phyloP scores from a whole-genome alignment of 2,113 vertebrate species.

The Bubo scandiacus region DNA sequence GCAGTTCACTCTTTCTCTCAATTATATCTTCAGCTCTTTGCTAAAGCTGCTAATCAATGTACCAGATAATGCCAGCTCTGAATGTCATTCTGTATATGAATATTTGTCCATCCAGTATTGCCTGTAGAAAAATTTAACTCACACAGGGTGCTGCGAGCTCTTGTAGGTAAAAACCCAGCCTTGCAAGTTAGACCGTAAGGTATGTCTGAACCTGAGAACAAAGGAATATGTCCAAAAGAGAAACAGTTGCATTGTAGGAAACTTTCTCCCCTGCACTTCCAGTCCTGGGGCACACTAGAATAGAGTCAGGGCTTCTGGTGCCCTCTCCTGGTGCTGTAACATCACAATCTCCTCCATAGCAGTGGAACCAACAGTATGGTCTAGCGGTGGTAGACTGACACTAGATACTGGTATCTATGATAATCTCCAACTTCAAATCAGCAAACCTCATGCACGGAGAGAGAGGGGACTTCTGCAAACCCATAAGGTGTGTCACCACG shows the following conservation, averaged over 20 bases:
- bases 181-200: rapidly evolving
- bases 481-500: not conserved
- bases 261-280: not conserved
- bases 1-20: not conserved
- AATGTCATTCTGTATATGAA: not conserved
- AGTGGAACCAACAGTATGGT: rapidly evolving
- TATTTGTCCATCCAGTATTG: not conserved
- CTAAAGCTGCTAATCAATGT: not conserved
- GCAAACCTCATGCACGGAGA: not conserved
- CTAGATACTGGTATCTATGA: not conserved
- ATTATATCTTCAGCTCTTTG: not conserved
- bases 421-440: not conserved
- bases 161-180: rapidly evolving
- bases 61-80: not conserved
- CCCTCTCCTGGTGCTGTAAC: not conserved
- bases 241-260: rapidly evolving
- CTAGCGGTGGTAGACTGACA: not conserved
- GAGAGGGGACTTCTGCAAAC: not conserved
- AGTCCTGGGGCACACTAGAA: not conserved
- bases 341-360: not conserved
- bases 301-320: not conserved
- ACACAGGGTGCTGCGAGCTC: not conserved
- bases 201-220: not conserved
- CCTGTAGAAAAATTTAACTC: not conserved
- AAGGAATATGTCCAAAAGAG: not conserved